Percentiles rank a stretch among this genome's conserved stretches.
Evolutionary conservation across 2,113 vertebrate species (phyloP).

Genomic region (Axis porcinus): DNA sequence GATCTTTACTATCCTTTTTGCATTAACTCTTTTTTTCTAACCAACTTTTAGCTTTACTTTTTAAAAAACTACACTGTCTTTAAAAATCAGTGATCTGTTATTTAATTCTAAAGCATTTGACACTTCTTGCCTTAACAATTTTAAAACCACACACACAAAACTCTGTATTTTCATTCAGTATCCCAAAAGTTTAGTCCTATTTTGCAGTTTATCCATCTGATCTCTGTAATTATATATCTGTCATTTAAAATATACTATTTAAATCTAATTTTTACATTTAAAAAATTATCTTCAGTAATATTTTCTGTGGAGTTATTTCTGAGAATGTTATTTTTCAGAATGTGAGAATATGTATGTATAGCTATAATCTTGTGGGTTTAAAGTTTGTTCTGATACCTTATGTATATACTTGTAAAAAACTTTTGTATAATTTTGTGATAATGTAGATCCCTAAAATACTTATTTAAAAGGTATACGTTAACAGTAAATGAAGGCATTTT

Average conservation of each 20-base stretch:
- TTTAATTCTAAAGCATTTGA: slow-evolving; percentile 68
- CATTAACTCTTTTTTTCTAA: slow-evolving; percentile 36
- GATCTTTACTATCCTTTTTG: slow-evolving; percentile 24
- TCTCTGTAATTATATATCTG: slow-evolving; percentile 72
- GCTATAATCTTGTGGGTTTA: slow-evolving; percentile 73
- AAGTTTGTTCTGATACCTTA: slow-evolving; percentile 84
- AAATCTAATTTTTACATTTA: slow-evolving; percentile 78
- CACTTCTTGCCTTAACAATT: slow-evolving; percentile 75
- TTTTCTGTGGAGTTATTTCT: slow-evolving; percentile 76
- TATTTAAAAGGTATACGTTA: slow-evolving; percentile 86
- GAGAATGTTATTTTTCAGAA: slow-evolving; percentile 74
- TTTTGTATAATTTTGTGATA: slow-evolving; percentile 96
- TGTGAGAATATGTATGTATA: slow-evolving; percentile 64
- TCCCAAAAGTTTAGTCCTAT: slow-evolving; percentile 65
- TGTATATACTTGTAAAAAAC: slow-evolving; percentile 90
- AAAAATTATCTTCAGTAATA: slow-evolving; percentile 69
- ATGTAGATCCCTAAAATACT: slow-evolving; percentile 88
- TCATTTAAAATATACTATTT: slow-evolving; percentile 67
- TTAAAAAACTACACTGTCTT: slow-evolving; percentile 44
- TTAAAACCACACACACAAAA: background rate
- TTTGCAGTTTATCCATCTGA: slow-evolving; percentile 60
- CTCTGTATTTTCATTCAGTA: slow-evolving; percentile 59
- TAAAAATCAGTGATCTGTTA: slow-evolving; percentile 63
- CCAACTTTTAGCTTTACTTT: slow-evolving; percentile 42
- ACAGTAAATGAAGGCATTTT: slow-evolving; percentile 60